These are phyloP conservation scores for Chaitophorus viminalis DNA, from an alignment of 2,888 invertebrate genomes.

Conservation along the genomic window DNA sequence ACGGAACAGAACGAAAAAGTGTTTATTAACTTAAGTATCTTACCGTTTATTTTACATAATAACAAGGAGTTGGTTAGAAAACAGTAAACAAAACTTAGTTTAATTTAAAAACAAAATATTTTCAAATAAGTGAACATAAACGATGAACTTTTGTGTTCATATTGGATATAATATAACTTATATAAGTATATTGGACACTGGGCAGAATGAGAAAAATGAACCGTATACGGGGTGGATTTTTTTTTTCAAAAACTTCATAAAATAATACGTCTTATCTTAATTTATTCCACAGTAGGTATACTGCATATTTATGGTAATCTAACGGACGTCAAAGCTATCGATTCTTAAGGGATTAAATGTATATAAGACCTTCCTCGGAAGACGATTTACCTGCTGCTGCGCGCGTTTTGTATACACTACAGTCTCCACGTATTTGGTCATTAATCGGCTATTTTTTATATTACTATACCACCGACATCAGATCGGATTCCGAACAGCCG, in stretches of 20 bases:
- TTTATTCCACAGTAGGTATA: background rate
- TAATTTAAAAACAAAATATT: slow-evolving; percentile 32
- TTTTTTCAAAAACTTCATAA: slow-evolving; percentile 22
- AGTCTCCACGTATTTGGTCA: background rate
- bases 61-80: slow-evolving; percentile 45
- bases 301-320: background rate
- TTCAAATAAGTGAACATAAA: slow-evolving; percentile 32
- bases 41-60: slow-evolving; percentile 39
- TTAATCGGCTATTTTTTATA: background rate
- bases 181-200: background rate
- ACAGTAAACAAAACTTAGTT: slow-evolving; percentile 25
- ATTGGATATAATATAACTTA: no score
- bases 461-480: no score
- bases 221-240: background rate
- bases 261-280: background rate
- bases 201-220: slow-evolving; percentile 22
- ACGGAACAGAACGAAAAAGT: background rate
- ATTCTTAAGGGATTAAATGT: background rate
- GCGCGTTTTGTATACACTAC: background rate
- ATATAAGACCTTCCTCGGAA: background rate
- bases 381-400: background rate
- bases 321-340: background rate
- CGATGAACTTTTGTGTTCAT: background rate
- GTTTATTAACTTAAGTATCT: background rate
- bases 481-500: background rate